Conservation (phyloP, 2,797 vertebrate species). For the Odontamblyopus lacepedii region DNA sequence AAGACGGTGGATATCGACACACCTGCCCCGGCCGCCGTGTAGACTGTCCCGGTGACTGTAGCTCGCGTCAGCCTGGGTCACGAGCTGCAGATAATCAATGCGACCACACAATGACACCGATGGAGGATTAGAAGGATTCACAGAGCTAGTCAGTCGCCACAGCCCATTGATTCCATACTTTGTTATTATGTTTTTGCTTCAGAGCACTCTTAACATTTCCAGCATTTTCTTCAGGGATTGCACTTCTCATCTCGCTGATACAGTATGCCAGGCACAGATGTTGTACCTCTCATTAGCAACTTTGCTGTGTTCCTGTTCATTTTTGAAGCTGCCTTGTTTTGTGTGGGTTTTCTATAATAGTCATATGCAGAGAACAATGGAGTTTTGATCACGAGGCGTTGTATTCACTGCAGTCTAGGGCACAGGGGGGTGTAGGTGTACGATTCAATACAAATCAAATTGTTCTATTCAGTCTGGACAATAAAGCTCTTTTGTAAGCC, state of each 20-base stretch:
- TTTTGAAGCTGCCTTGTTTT: conserved; percentile 8
- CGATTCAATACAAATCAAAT: too few relatives aligned
- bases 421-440: background rate
- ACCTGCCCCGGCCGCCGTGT: conserved; percentile 45
- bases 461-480: too few relatives aligned
- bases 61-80: conserved; percentile 56
- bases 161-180: conserved; percentile 62
- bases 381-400: conserved; percentile 8
- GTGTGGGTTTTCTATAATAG: conserved; percentile 1
- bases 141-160: conserved; percentile 47
- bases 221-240: conserved; percentile 23
- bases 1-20: conserved; percentile 50
- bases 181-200: conserved; percentile 46
- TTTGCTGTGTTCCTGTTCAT: conserved; percentile 18
- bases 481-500: too few relatives aligned
- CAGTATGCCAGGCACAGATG: conserved; percentile 14
- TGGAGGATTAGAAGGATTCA: conserved; percentile 64
- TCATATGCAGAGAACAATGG: conserved; percentile 25
- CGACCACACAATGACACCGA: conserved; percentile 60
- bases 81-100: conserved; percentile 70
- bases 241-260: conserved; percentile 8
- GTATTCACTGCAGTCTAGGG: background rate
- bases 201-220: conserved; percentile 22
- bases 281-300: conserved; percentile 12
- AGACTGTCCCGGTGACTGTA: conserved; percentile 51